Base-by-base conservation (phyloP, 2,113 vertebrate species). In the Bos javanicus region DNA sequence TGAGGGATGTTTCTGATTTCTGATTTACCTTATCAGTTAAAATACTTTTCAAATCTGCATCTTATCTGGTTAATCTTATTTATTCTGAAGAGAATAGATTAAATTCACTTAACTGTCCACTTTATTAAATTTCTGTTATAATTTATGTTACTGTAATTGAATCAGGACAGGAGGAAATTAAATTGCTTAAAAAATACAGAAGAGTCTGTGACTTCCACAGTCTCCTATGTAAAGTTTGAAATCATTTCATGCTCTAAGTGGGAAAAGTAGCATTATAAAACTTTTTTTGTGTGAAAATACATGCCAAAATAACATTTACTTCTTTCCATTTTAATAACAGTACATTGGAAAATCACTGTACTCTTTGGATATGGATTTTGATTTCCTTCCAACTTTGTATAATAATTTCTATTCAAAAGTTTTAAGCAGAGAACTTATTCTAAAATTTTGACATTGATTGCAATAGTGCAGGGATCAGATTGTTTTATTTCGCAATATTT, bases 91-190 rank as follows among this genome's bases (percentile, higher is more conserved):
- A 98, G 90, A 98, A 98, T 97, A 99, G 98, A 98, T 99, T 98
- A 98, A 98, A 98, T 98, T 92, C 95, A 97, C 98, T 98, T 99
- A 98, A 98, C 98, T 98, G 98, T 98, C 98, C 98, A 99, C 98
- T 99, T 98, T 98, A 99, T 99, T 99, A 99, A 98, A 98, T 99
- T 98, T 97, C 86, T 98, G 60, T 96, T 98, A 97, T 98, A 99
- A 98, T 99, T 99, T 98, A 98, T 98, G 97, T 99, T 98, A 98
- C 97, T 98, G 71, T 98, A 99, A 99, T 98, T 98, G 98, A 99
- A 98, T 99, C 98, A 98, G 97, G 97, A 97, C 97, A 98, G 97
- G 97, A 98, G 94, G 97, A 98, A 99, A 99, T 99, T 98, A 98
- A 99, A 99, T 99, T 98, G 98, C 95, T 93, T 94, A 95, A 98